Conservation (phyloP, 2,113 vertebrate species). For the Petaurus breviceps region DNA sequence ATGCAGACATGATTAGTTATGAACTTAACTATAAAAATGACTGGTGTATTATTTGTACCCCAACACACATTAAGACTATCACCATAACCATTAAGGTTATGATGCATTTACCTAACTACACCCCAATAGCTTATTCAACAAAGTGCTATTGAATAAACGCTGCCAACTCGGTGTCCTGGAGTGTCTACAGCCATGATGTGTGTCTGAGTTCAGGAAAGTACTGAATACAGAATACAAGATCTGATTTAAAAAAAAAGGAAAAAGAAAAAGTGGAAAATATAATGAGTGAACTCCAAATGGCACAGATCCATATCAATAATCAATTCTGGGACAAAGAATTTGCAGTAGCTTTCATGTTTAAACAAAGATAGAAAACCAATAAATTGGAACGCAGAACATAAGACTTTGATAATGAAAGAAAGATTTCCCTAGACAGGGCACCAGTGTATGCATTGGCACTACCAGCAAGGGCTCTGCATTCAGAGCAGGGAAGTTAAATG, state of each 20-base stretch:
- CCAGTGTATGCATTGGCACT: accelerated
- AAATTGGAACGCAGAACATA: background rate
- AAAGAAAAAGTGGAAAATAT: background rate
- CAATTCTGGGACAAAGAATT: conserved; percentile 24
- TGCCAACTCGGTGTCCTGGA: background rate
- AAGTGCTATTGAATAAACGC: background rate
- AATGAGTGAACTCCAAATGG: background rate
- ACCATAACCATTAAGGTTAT: background rate
- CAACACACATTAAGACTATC: background rate
- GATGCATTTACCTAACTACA: background rate
- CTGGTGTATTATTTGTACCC: background rate
- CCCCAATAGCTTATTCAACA: background rate
- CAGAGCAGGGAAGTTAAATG: background rate
- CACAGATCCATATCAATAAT: conserved; percentile 9
- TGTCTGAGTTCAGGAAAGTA: background rate
- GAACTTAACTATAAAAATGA: background rate
- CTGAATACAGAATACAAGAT: background rate
- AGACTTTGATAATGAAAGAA: background rate
- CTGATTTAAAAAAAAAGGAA: background rate
- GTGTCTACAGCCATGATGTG: background rate
- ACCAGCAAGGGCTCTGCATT: background rate
- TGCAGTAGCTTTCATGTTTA: conserved; percentile 50
- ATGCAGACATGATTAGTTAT: background rate
- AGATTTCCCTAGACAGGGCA: background rate
- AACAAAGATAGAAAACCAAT: conserved; percentile 47